Conservation (phyloP, 2,888 invertebrate genomes). For the Mythimna vitellina region DNA sequence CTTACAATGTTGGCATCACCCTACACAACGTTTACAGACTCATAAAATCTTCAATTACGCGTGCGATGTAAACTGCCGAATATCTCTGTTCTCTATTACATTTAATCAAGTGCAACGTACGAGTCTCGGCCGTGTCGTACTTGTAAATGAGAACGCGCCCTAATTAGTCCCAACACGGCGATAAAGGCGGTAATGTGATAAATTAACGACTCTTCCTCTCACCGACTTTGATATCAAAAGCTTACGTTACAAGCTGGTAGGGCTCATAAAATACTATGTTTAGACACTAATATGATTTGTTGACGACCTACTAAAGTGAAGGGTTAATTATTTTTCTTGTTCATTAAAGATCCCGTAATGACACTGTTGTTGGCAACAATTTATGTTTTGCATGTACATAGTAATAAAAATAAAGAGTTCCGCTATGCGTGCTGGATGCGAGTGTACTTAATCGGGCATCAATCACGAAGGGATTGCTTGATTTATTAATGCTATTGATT, state of each 20-base stretch:
- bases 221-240: conserved; percentile 69
- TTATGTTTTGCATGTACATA: conserved; percentile 9
- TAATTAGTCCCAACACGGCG: conserved; percentile 68
- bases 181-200: conserved; percentile 70
- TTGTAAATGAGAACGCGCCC: conserved; percentile 60
- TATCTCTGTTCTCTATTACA: conserved; percentile 54
- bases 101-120: conserved; percentile 56
- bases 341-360: conserved; percentile 29
- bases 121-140: conserved; percentile 53
- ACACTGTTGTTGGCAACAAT: conserved; percentile 35
- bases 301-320: conserved; percentile 45
- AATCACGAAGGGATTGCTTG: conserved; percentile 61
- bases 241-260: conserved; percentile 60
- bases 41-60: conserved; percentile 59
- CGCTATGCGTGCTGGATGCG: conserved; percentile 33
- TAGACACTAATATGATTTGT: conserved; percentile 61
- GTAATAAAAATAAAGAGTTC: conserved; percentile 35
- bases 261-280: conserved; percentile 67
- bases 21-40: conserved; percentile 40
- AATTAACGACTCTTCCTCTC: conserved; percentile 66
- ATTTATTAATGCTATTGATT: conserved; percentile 61
- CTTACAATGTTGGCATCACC: conserved; percentile 29
- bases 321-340: conserved; percentile 57
- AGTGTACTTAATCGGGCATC: conserved; percentile 51
- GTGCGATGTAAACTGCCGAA: conserved; percentile 51